phyloP scores from a whole-genome alignment of 2,888 invertebrate genomes.

The Erebia epiphron region DNA sequence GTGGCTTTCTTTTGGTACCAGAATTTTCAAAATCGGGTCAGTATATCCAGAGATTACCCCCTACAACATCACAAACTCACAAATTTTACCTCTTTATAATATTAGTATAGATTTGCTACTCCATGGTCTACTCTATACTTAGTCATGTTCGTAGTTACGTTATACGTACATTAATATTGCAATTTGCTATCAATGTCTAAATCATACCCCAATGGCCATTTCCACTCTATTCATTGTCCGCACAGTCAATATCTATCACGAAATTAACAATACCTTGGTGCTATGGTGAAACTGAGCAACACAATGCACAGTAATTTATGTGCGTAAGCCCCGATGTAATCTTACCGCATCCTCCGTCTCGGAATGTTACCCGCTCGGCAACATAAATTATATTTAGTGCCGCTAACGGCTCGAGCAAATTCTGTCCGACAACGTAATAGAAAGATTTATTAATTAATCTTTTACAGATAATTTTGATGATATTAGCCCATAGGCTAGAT shows the following conservation, averaged over 20 bases:
- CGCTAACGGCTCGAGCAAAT: background rate
- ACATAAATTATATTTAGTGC: slow-evolving; percentile 38
- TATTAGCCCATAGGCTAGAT: no score
- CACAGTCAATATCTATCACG: slow-evolving; percentile 36
- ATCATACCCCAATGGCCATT: slow-evolving; percentile 28
- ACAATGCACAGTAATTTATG: slow-evolving; percentile 42
- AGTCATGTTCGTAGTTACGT: background rate
- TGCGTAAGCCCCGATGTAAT: slow-evolving; percentile 55
- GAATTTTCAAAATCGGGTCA: no score
- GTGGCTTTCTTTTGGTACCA: no score
- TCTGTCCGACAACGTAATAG: no score
- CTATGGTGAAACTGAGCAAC: slow-evolving; percentile 32
- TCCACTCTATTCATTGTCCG: slow-evolving; percentile 32
- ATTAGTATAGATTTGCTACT: no score
- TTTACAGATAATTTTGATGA: no score
- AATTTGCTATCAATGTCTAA: slow-evolving; percentile 28
- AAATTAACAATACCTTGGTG: slow-evolving; percentile 32
- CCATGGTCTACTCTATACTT: background rate
- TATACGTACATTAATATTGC: slow-evolving; percentile 22
- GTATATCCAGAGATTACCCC: no score
- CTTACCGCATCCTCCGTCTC: slow-evolving; percentile 37
- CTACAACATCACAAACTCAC: no score
- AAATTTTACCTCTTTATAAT: no score
- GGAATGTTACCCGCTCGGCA: slow-evolving; percentile 23
- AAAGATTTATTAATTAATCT: no score